phyloP scores from a whole-genome alignment of 2,113 vertebrate species.

The Psephotus haematonotus region DNA sequence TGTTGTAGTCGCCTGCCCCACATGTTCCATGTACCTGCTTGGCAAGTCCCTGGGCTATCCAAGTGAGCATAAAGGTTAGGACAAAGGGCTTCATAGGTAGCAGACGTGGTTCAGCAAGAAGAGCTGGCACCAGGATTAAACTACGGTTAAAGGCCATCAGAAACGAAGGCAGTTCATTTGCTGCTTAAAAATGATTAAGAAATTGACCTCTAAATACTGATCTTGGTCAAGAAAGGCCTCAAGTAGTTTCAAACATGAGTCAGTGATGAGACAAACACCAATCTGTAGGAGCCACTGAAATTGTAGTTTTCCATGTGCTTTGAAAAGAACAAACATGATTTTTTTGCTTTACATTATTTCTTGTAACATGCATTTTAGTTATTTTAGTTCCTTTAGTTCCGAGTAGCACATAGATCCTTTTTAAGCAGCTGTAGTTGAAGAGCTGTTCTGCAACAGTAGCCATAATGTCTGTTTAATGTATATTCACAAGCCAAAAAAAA shows the following conservation, averaged over 20 bases:
- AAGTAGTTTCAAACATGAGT: accelerated
- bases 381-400: not conserved
- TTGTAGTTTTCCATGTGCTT: not conserved
- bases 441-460: not conserved
- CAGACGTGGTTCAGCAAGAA: accelerated
- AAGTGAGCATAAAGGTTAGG: not conserved
- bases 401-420: not conserved
- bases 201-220: not conserved
- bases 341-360: not conserved
- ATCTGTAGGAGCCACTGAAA: not conserved
- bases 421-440: not conserved
- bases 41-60: accelerated
- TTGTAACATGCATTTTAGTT: not conserved
- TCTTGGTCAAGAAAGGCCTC: not conserved
- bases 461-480: not conserved
- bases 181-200: not conserved
- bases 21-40: accelerated
- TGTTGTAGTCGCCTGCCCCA: not conserved
- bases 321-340: accelerated
- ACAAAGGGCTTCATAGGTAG: not conserved
- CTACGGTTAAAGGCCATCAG: not conserved
- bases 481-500: not conserved
- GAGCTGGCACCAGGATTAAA: not conserved
- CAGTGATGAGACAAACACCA: not conserved
- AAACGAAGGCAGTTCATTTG: not conserved